Conservation (phyloP, 1,140 invertebrate species). For the Eriosoma lanigerum region DNA sequence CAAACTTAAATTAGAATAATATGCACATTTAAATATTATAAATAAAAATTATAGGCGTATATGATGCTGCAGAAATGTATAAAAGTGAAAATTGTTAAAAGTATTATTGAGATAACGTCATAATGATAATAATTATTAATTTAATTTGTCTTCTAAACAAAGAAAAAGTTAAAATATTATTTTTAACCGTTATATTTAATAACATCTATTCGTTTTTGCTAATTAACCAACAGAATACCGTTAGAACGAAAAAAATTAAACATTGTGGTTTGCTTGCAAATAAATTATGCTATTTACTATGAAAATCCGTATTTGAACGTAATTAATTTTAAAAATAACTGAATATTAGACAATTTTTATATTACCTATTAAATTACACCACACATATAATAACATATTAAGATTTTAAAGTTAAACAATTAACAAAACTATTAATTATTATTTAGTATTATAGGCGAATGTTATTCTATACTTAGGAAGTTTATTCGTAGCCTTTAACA, state of each 20-base stretch:
- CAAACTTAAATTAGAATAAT: no score
- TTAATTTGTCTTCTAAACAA: background rate
- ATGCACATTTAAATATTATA: no score
- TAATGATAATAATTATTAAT: background rate
- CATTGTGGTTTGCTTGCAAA: background rate
- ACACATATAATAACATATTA: no score
- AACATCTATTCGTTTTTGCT: constrained; percentile 2
- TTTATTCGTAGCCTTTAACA: no score
- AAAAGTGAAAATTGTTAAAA: background rate
- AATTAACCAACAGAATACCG: constrained; percentile 18
- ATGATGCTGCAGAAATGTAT: background rate
- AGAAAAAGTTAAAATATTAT: background rate
- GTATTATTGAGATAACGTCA: background rate
- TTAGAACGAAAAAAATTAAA: constrained; percentile 25
- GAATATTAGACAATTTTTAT: no score
- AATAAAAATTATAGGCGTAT: no score
- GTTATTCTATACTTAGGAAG: no score
- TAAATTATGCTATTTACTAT: constrained; percentile 9
- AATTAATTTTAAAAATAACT: background rate
- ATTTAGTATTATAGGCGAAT: no score
- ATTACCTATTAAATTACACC: no score
- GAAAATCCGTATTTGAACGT: background rate
- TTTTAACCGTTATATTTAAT: constrained; percentile 7
- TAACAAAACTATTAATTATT: no score
- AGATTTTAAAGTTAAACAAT: no score